A percentile compares a stretch with the other conserved stretches of the same genome.
These are phyloP conservation scores for Ophioninae sp. DNA, from an alignment of 2,888 invertebrate species.

Conservation along the genomic window DNA sequence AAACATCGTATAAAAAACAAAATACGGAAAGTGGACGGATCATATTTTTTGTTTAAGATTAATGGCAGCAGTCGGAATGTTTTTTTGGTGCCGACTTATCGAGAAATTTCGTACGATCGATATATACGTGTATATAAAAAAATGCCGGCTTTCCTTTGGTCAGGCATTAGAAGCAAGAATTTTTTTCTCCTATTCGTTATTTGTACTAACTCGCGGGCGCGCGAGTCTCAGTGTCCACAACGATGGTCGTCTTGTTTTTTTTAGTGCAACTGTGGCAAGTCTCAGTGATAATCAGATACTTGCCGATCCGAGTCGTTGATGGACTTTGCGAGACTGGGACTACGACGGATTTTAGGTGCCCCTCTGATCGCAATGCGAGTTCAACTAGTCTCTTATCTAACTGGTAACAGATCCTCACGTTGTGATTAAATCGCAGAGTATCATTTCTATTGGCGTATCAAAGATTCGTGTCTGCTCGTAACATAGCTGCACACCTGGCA, in stretches of 20 bases:
- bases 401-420: conserved; percentile 47
- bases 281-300: background rate
- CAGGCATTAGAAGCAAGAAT: conserved; percentile 30
- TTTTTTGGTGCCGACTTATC: conserved; percentile 26
- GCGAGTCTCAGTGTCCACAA: background rate
- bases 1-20: conserved; percentile 51
- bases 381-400: conserved; percentile 28
- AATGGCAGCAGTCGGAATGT: conserved; percentile 41
- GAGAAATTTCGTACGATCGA: conserved; percentile 32
- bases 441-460: conserved; percentile 9
- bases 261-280: background rate
- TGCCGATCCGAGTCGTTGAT: background rate
- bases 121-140: background rate
- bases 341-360: background rate
- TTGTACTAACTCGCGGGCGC: conserved; percentile 33
- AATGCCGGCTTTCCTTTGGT: conserved; percentile 42
- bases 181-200: conserved; percentile 36
- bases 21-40: conserved; percentile 60
- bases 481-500: background rate
- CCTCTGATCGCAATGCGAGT: background rate
- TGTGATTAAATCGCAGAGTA: background rate
- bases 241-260: background rate
- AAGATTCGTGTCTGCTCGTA: conserved; percentile 15
- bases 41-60: conserved; percentile 43
- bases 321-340: background rate